Evolutionary conservation across 2,113 vertebrate genomes (phyloP).

Genomic region (Neodon shergylaensis): DNA sequence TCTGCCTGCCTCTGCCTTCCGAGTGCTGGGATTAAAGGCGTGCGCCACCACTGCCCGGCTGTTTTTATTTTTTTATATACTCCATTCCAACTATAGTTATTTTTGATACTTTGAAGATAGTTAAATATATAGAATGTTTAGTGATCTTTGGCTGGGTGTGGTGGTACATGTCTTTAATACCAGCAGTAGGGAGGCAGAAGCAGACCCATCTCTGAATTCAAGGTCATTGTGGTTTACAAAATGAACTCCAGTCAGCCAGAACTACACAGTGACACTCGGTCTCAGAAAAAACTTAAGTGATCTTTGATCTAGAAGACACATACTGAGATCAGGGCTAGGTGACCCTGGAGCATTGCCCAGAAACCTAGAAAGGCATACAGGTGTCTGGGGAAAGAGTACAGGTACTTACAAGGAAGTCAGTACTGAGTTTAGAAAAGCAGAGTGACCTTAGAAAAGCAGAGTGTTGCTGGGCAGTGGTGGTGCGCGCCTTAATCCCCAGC

Average conservation of each 20-base stretch:
- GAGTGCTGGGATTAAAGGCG: too few species aligned
- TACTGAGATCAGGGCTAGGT: background rate
- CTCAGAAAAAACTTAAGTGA: background rate
- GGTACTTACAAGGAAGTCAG: background rate
- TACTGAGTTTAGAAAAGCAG: background rate
- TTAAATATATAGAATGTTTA: background rate
- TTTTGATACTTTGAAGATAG: slow-evolving; percentile 38
- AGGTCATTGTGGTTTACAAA: background rate
- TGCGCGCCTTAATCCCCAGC: too few species aligned
- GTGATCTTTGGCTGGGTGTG: background rate
- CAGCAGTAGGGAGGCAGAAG: background rate
- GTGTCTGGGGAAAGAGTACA: background rate
- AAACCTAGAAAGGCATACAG: background rate
- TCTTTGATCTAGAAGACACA: background rate
- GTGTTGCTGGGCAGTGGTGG: background rate
- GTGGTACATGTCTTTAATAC: background rate
- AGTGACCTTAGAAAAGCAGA: slow-evolving; percentile 8
- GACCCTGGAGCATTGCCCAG: background rate
- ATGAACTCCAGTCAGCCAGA: background rate
- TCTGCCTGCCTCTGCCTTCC: too few species aligned
- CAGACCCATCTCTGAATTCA: background rate
- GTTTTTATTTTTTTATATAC: background rate
- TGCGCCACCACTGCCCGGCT: too few species aligned
- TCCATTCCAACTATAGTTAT: background rate
- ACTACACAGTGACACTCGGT: background rate